Evolutionary conservation across 2,797 vertebrate genomes (phyloP), one percentile per base, ranked within the genome.

Genomic region (Pseudotriccus pelzelni): DNA sequence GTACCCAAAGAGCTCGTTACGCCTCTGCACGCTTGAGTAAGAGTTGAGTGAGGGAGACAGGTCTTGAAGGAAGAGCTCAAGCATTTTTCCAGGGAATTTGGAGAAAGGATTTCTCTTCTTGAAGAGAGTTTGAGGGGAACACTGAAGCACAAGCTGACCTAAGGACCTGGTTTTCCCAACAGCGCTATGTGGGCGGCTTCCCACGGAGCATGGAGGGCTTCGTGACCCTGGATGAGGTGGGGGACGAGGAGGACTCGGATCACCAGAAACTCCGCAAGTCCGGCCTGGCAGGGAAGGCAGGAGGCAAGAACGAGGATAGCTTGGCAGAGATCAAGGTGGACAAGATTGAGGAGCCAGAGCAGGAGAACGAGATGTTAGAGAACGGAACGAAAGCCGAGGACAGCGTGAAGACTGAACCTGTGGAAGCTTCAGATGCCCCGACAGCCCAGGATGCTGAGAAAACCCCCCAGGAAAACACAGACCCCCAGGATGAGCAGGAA

Each of bases 151-250:
- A 46, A 81, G 73, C 96, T 97, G 95, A 97, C 92, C 2, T 55
- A n/a, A 95, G 81, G 92, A 87, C 95, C 95, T 94, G 16, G 9
- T 96, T 97, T 32, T 97, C 96, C 97, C 94, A 41, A 46, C 96
- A 97, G 97, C 95, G 96, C 81, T 98, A 98, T 53, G 98, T 98
- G 89, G 97, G 96, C 60, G 98, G 98, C 92, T 99, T 98, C 95
- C 98, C 98, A 7, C 98, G 98, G 87, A 99, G 98, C 98, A 98
- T 99, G 98, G 99, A 99, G 96, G 98, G 99, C 93, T 99, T 99
- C 97, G 99, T 99, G 96, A 99, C 98, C 80, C 96, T 99, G 89
- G 99, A 99, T 82, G 99, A 99, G 93, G 97, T 99, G 85, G 98
- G 98, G 9, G 99, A 99, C 34, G 98, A 99, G 10, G 99, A 99